These are phyloP conservation scores for Gymnoscelis rufifasciata DNA, from an alignment of 2,888 invertebrate species.

Conservation along the genomic window DNA sequence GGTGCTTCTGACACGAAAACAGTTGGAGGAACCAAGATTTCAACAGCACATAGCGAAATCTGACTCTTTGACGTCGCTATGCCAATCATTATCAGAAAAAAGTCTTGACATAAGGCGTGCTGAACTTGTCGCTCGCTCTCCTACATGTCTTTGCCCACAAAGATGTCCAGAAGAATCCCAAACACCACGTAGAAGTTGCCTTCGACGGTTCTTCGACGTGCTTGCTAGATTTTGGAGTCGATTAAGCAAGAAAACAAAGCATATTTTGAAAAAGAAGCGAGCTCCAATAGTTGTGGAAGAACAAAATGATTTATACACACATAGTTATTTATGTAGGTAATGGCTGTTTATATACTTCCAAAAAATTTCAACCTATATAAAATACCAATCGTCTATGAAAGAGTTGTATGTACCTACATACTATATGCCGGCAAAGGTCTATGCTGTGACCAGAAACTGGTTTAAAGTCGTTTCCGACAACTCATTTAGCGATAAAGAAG, in stretches of 20 bases:
- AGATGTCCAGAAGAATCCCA: conserved; percentile 33
- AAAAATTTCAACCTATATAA: too few relatives aligned
- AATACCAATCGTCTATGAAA: too few relatives aligned
- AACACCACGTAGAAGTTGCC: conserved; percentile 31
- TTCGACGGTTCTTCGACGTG: conserved; percentile 34
- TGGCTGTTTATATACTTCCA: conserved; percentile 25
- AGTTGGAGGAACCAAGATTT: conserved; percentile 56
- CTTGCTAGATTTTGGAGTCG: conserved; percentile 32
- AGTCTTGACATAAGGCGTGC: conserved; percentile 37
- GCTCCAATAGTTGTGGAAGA: conserved; percentile 25
- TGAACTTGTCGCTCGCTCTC: conserved; percentile 49
- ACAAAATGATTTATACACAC: conserved; percentile 37
- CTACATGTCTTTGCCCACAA: conserved; percentile 58
- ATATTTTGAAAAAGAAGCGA: conserved; percentile 27
- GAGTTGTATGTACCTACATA: not conserved
- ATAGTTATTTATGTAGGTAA: conserved; percentile 63
- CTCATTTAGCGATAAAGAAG: conserved; percentile 9
- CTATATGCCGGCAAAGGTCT: not conserved
- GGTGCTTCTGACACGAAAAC: conserved; percentile 55
- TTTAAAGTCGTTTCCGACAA: conserved; percentile 8
- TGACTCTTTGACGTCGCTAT: conserved; percentile 48
- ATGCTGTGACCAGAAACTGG: conserved; percentile 2
- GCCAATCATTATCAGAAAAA: conserved; percentile 45
- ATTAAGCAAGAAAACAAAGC: conserved; percentile 39
- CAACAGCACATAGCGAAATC: conserved; percentile 49